These are phyloP conservation scores for Mola mola DNA, from an alignment of 2,113 vertebrate genomes.

Conservation along the genomic window DNA sequence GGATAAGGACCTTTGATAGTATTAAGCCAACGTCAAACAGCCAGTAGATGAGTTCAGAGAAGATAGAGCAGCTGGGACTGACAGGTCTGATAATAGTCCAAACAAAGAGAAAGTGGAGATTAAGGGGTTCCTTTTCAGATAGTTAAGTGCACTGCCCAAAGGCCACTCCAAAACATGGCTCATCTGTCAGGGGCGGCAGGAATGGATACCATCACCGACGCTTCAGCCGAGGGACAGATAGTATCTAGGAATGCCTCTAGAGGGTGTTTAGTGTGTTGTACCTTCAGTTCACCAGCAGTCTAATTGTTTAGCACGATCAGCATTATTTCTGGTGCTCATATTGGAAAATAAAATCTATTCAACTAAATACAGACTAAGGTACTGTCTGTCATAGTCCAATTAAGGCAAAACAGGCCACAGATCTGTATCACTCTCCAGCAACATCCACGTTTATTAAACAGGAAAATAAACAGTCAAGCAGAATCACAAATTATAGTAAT, in stretches of 20 bases:
- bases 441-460: neutral
- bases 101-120: slow-evolving; percentile 82
- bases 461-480: neutral
- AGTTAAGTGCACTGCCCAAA: slow-evolving; percentile 76
- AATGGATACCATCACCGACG: slow-evolving; percentile 67
- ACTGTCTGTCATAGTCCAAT: too few relatives aligned
- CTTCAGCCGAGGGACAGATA: slow-evolving; percentile 47
- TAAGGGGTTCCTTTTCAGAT: slow-evolving; percentile 75
- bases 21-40: slow-evolving; percentile 72
- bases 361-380: neutral
- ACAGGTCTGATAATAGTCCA: slow-evolving; percentile 74
- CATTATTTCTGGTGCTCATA: neutral
- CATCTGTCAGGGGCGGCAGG: slow-evolving; percentile 68
- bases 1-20: slow-evolving; percentile 77
- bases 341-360: neutral
- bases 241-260: slow-evolving; percentile 57
- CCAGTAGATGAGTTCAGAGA: slow-evolving; percentile 71
- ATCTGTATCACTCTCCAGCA: too few relatives aligned
- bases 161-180: slow-evolving; percentile 71
- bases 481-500: neutral
- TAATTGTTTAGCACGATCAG: neutral
- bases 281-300: neutral
- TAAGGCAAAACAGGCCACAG: too few relatives aligned
- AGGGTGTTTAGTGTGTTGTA: slow-evolving; percentile 36
- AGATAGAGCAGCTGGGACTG: slow-evolving; percentile 73